These are phyloP conservation scores for Hoplodrina blanda DNA, from an alignment of 2,888 invertebrate genomes.

Conservation along the genomic window DNA sequence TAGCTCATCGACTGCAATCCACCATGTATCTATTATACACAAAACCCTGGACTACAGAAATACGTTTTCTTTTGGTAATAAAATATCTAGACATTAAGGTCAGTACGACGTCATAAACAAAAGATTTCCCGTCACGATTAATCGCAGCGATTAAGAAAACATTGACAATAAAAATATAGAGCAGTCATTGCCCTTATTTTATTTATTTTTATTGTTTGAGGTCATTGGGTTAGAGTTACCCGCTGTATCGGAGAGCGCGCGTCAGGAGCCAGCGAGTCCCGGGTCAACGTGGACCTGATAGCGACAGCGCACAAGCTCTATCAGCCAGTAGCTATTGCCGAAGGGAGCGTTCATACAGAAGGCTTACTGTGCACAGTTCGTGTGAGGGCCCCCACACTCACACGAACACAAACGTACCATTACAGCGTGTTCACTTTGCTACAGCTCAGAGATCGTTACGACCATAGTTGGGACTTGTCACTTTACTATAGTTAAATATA, in stretches of 20 bases:
- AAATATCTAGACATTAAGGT: background rate
- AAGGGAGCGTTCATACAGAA: constrained; percentile 1
- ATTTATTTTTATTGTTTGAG: constrained; percentile 9
- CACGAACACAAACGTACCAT: too few relatives aligned
- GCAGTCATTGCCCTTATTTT: constrained; percentile 47
- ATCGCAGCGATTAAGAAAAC: constrained; percentile 10
- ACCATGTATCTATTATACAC: background rate
- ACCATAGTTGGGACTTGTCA: too few relatives aligned
- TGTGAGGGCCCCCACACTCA: background rate
- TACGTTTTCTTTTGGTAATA: too few relatives aligned
- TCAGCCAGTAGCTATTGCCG: background rate
- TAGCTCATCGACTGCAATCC: constrained; percentile 9
- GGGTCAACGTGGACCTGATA: constrained; percentile 31
- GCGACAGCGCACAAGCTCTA: background rate
- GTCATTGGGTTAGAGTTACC: constrained; percentile 25
- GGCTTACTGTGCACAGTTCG: background rate
- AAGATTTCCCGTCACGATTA: constrained; percentile 11
- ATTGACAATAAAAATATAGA: constrained; percentile 32
- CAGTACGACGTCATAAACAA: background rate
- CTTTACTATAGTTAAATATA: too few relatives aligned
- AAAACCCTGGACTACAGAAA: background rate
- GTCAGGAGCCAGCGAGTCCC: constrained; percentile 31
- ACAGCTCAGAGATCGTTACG: too few relatives aligned
- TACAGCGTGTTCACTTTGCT: background rate
- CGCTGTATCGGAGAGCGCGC: constrained; percentile 17